Base-by-base conservation (phyloP, 1,140 invertebrate genomes). In the Drosophila bocqueti region DNA sequence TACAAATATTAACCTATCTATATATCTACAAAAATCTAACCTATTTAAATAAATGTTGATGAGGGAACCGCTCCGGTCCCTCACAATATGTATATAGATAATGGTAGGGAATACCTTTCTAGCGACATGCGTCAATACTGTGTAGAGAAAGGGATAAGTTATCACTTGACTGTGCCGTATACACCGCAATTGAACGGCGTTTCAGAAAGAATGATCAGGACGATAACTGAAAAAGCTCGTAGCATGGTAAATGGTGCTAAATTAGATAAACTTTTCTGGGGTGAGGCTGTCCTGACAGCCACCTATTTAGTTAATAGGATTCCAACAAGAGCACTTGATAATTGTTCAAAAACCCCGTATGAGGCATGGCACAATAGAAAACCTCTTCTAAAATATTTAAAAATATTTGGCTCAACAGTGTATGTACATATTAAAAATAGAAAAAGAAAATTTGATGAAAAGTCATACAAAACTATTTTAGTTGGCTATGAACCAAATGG, bases 271-370 rank as follows among this genome's bases (percentile, higher is more conserved):
- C 10, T 16, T 8, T 57, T 47, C 16, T 66, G 52, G 52, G 63
- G 63, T 36, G 63, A 57, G 52, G 61, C 43, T 52, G 61, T 63
- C 7, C 40, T 63, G 18, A 63, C 42, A 24, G 42, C 52, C 24
- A 57, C 63, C 24, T 57, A 65, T 65, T 15, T 65, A n/a, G 26
- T 38, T 29, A 66, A 66, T 31, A 57, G 31, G 29, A 57, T 64
- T 54, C 63, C 50, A 57, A 63, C 15, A 43, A 50, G 47, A 10
- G 50, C 63, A 55, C 52, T 65, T 18, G 40, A 8, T 13, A 16
- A 59, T 58, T 10, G 31, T 34, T 34, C 9, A 34, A 34, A 31
- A 31, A 31, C 29, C 29, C 29, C 29, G 29, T 31, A 31, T 31
- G 29, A 31, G 8, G 29, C 29, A 31, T 31, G 29, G 29, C 29